These are phyloP conservation scores for Puntigrus tetrazona DNA, from an alignment of 2,113 vertebrate genomes.

Conservation along the genomic window DNA sequence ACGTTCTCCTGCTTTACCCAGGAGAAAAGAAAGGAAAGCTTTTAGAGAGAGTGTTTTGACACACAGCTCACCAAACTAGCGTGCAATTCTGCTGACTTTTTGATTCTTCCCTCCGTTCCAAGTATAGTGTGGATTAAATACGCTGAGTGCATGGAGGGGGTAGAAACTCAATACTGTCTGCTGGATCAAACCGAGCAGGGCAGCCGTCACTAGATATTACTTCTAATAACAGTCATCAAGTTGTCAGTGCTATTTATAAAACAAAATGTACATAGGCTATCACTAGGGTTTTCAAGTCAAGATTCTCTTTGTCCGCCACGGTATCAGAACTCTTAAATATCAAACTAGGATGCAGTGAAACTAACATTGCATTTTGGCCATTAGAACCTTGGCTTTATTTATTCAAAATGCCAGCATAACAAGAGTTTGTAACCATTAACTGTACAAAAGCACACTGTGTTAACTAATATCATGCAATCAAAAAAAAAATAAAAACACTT, in stretches of 20 bases:
- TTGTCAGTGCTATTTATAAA: constrained; percentile 50
- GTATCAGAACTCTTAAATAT: not conserved
- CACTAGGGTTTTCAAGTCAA: constrained; percentile 5
- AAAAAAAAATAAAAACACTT: too few relatives aligned
- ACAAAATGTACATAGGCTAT: constrained; percentile 9
- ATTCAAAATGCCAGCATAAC: not conserved
- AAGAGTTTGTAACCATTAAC: not conserved
- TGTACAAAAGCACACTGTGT: not conserved
- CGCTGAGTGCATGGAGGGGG: constrained; percentile 49
- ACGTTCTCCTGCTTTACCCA: constrained; percentile 10
- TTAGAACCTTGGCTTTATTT: not conserved
- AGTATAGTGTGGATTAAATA: constrained; percentile 51
- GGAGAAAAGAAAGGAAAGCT: not conserved
- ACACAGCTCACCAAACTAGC: not conserved
- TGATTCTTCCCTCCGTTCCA: constrained; percentile 32
- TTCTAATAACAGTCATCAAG: constrained; percentile 51
- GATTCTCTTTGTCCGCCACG: constrained; percentile 2
- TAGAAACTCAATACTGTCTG: constrained; percentile 68
- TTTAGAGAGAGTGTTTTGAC: constrained; percentile 28
- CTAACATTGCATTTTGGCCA: not conserved
- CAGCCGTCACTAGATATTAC: constrained; percentile 56
- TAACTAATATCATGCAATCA: not conserved
- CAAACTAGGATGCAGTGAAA: not conserved
- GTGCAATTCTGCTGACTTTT: constrained; percentile 42
- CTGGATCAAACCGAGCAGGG: constrained; percentile 56